A percentile compares a stretch with the other conserved stretches of the same genome.
These are phyloP conservation scores for Lates calcarifer DNA, from an alignment of 2,113 vertebrate genomes.

Conservation along the genomic window DNA sequence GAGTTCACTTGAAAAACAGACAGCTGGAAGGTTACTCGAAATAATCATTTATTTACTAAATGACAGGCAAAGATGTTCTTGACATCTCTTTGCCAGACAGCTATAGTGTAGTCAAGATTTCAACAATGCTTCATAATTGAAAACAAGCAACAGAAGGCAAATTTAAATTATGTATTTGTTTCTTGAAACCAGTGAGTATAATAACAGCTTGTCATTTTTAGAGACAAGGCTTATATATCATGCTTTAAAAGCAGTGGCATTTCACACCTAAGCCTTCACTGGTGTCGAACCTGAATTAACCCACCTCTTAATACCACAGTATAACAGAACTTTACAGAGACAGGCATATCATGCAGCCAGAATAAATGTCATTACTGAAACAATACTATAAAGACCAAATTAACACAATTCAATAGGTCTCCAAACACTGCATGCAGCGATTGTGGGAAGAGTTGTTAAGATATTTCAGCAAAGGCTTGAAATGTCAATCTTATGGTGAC, in stretches of 20 bases:
- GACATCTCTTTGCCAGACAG: background rate
- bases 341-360: no score
- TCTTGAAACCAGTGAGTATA: background rate
- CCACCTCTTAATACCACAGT: no score
- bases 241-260: background rate
- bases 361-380: no score
- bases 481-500: no score
- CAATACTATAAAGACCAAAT: no score
- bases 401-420: no score
- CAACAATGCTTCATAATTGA: constrained; percentile 14
- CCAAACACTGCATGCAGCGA: no score
- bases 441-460: no score
- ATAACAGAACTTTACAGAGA: no score
- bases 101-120: background rate
- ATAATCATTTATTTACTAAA: constrained; percentile 2
- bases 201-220: constrained; percentile 10
- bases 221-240: background rate
- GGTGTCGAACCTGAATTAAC: no score
- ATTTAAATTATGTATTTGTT: constrained; percentile 16
- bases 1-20: background rate
- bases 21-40: background rate
- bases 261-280: no score
- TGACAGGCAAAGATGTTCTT: constrained; percentile 3
- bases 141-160: constrained; percentile 8
- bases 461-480: no score